These are phyloP conservation scores for Belonocnema kinseyi DNA, from an alignment of 1,140 invertebrate genomes.

Conservation along the genomic window DNA sequence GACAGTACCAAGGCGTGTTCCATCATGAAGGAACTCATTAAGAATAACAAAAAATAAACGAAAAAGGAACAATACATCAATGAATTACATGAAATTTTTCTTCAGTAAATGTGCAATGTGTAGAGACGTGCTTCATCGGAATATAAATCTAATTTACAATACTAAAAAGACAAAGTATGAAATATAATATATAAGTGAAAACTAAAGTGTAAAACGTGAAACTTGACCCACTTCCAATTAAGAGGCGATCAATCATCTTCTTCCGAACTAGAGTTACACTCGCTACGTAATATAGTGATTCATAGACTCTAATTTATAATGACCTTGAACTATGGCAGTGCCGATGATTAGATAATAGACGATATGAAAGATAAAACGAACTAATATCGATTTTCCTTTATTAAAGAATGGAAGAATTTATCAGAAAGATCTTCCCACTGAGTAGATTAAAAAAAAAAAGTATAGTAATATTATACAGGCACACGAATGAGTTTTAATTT, in stretches of 20 bases:
- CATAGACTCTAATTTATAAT: slow-evolving; percentile 17
- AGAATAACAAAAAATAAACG: background rate
- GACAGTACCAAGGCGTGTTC: slow-evolving; percentile 27
- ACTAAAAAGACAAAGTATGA: background rate
- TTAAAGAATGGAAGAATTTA: slow-evolving; percentile 10
- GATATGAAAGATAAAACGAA: slow-evolving; percentile 6
- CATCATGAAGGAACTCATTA: background rate
- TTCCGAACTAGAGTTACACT: background rate
- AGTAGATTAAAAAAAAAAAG: too few relatives aligned
- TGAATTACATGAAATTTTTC: background rate
- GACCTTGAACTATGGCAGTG: background rate
- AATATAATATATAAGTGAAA: background rate
- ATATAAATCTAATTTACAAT: background rate
- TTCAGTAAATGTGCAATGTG: slow-evolving; percentile 6
- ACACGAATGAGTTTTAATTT: too few relatives aligned
- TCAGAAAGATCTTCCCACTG: background rate
- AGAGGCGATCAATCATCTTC: slow-evolving; percentile 25
- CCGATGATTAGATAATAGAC: slow-evolving; percentile 8
- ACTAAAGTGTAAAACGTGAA: background rate
- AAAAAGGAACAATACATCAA: background rate
- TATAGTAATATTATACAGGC: too few relatives aligned
- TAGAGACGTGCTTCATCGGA: slow-evolving; percentile 13
- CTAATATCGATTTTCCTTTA: background rate
- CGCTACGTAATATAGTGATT: slow-evolving; percentile 25
- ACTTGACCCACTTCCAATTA: slow-evolving; percentile 6